Conservation (phyloP, 2,888 invertebrate species). For the Macaria notata region DNA sequence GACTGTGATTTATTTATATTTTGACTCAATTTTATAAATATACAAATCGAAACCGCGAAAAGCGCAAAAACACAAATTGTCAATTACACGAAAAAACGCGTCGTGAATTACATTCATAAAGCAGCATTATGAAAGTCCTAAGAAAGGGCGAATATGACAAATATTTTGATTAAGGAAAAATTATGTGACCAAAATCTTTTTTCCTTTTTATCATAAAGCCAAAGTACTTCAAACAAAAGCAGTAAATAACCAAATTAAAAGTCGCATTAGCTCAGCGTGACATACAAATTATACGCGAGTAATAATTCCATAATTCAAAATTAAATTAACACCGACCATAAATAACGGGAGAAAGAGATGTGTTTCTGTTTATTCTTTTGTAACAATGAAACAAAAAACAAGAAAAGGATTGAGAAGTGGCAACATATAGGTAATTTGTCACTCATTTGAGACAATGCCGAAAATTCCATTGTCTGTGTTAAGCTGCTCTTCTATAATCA, state of each 20-base stretch:
- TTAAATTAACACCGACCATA: slow-evolving; percentile 53
- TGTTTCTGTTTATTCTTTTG: slow-evolving; percentile 39
- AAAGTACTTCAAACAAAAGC: slow-evolving; percentile 56
- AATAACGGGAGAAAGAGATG: slow-evolving; percentile 49
- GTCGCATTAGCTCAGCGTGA: slow-evolving; percentile 55
- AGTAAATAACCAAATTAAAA: slow-evolving; percentile 67
- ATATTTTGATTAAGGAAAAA: slow-evolving; percentile 35
- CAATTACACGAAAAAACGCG: slow-evolving; percentile 19
- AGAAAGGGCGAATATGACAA: slow-evolving; percentile 25
- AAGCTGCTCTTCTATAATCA: slow-evolving; percentile 57
- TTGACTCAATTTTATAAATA: slow-evolving; percentile 11
- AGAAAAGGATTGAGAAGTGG: slow-evolving; percentile 38
- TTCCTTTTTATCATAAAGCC: slow-evolving; percentile 29
- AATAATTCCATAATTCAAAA: slow-evolving; percentile 64
- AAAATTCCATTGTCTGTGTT: slow-evolving; percentile 60
- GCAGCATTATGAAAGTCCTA: slow-evolving; percentile 20
- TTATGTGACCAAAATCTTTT: slow-evolving; percentile 23
- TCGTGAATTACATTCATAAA: slow-evolving; percentile 20
- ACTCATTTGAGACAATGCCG: slow-evolving; percentile 56
- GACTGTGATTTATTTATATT: slow-evolving; percentile 25
- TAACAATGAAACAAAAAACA: slow-evolving; percentile 57
- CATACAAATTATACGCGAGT: slow-evolving; percentile 59
- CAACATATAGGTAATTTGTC: slow-evolving; percentile 62
- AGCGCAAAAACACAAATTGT: slow-evolving; percentile 13
- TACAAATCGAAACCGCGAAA: slow-evolving; percentile 9